A percentile compares a stretch with the other conserved stretches of the same genome.
Conservation (phyloP, 2,113 vertebrate genomes). For the Pseudopodoces humilis region DNA sequence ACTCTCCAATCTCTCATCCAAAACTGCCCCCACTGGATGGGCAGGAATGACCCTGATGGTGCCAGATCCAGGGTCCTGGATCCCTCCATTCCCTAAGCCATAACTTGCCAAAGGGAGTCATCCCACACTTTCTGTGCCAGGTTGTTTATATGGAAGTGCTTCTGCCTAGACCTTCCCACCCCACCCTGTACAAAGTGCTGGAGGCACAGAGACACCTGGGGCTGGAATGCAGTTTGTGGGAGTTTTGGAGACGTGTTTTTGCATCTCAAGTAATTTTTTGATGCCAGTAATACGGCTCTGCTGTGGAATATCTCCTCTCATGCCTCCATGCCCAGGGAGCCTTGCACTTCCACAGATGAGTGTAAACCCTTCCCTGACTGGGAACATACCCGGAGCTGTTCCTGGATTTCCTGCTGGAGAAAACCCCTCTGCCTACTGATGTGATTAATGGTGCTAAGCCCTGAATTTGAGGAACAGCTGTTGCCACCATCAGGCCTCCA, state of each 20-base stretch:
- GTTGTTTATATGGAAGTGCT: not conserved
- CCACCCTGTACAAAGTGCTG: fast-evolving
- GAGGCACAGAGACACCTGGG: not conserved
- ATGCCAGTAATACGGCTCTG: not conserved
- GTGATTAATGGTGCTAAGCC: not conserved
- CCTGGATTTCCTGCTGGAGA: not conserved
- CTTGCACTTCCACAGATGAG: not conserved
- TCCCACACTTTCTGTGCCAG: fast-evolving
- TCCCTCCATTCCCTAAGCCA: not conserved
- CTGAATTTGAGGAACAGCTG: not conserved
- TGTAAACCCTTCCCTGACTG: not conserved
- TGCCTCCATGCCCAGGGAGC: not conserved
- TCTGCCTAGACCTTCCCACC: not conserved
- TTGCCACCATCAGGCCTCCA: not conserved
- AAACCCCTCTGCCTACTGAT: not conserved
- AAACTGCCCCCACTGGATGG: not conserved
- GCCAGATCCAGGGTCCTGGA: not conserved
- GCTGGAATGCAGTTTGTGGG: not conserved
- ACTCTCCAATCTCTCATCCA: not conserved
- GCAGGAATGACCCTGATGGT: not conserved
- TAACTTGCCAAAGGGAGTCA: not conserved
- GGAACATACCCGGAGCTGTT: not conserved
- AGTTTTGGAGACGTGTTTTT: not conserved
- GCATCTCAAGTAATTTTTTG: not conserved
- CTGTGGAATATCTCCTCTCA: fast-evolving